Evolutionary conservation across 64 coral and sea anemone species (phyloP), one percentile per base, ranked within the genome.

Genomic region (Montipora capricornis): DNA sequence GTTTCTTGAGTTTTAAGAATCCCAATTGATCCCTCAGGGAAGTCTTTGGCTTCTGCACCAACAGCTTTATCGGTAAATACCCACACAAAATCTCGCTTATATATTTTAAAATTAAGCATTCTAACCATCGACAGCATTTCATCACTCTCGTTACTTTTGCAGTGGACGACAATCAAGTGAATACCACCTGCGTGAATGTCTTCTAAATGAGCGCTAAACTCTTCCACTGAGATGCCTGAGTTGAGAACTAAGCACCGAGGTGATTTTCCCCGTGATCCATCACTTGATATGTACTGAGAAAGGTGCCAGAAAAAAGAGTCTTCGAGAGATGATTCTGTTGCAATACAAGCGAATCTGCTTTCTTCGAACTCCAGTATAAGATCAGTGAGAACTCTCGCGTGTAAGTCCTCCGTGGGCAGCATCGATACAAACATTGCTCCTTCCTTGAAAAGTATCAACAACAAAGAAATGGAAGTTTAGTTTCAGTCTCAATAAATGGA

Each of bases 301-400:
- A 97, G 79, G 11, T 95, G 17, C 16, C n/a, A 70, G 48, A 93
- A 89, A 20, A 97, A 53, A 47, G 93, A 84, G 45, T 97, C 96
- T 13, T 97, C 58, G 19, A 82, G 75, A 9, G 90, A 51, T 8
- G 77, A 66, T 16, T 77, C 75, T 12, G 93, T 92, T 79, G 89
- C 95, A 78, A 97, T 89, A 78, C 96, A 97, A 49, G 87, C 88
- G 49, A 97, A 97, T 7, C 89, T 85, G 75, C 93, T 95, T 19
- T 95, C 77, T 11, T 95, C 93, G n/a, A 89, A 92, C 29, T 97
- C 95, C 6, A 94, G 75, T 8, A 97, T 92, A 4, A 95, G 44
- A 20, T 95, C 91, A 29, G 64, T 88, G 59, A 95, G 88, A 2
- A 89, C 79, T 55, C 55, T 49, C 14, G 93, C 93, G 47, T 95